Evolutionary conservation across 2,888 invertebrate genomes (phyloP).

Genomic region (Dynastes hyllus): DNA sequence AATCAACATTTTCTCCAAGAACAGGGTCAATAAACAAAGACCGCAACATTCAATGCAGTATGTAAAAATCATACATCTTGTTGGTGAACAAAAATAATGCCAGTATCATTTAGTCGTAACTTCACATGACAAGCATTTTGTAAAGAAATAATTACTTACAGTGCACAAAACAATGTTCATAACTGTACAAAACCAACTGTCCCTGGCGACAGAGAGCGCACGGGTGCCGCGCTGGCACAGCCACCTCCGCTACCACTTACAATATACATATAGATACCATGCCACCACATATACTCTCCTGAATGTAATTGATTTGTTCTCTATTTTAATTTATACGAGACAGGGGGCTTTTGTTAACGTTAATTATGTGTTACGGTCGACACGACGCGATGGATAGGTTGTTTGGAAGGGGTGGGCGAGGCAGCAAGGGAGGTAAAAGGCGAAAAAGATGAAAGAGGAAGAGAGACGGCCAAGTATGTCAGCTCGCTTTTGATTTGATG

Average conservation of each 20-base stretch:
- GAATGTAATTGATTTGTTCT: conserved; percentile 67
- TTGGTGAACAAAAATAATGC: no score
- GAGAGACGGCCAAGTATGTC: conserved; percentile 9
- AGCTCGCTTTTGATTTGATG: conserved; percentile 43
- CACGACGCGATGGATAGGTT: conserved; percentile 32
- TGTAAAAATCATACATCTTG: no score
- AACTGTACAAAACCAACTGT: background rate
- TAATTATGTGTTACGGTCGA: conserved; percentile 51
- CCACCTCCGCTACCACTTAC: conserved; percentile 19
- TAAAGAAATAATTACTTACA: no score
- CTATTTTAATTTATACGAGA: conserved; percentile 64
- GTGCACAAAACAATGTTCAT: background rate
- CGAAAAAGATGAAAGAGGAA: background rate
- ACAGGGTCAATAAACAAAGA: no score
- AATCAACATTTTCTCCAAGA: no score
- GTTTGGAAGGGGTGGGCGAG: background rate
- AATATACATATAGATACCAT: no score
- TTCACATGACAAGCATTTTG: no score
- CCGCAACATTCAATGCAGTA: no score
- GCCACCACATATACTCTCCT: conserved; percentile 5
- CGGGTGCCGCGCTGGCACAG: conserved; percentile 3
- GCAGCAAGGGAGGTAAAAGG: background rate
- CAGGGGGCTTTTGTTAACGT: conserved; percentile 55
- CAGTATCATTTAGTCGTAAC: no score
- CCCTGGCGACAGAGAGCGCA: background rate